phyloP scores from a whole-genome alignment of 1,140 invertebrate species.

The Cyclargus thomasi region DNA sequence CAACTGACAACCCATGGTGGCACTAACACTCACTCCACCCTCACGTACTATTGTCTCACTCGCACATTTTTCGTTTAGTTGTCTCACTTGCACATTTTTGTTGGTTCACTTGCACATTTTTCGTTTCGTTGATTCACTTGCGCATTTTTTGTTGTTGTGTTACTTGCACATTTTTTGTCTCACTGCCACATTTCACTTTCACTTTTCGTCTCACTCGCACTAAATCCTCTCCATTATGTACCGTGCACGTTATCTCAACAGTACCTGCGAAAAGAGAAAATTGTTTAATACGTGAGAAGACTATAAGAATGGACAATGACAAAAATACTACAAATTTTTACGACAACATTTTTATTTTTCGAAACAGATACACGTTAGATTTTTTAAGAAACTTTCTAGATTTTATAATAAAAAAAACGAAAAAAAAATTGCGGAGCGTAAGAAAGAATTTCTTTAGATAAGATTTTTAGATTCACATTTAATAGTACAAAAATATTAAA shows the following conservation, averaged over 20 bases:
- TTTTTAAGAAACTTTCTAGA: too few relatives aligned
- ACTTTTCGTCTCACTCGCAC: not conserved
- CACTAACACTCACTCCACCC: slow-evolving; percentile 8
- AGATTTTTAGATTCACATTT: too few relatives aligned
- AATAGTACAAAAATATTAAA: too few relatives aligned
- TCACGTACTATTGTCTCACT: not conserved
- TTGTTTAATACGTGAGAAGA: slow-evolving; percentile 26
- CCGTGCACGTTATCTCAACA: slow-evolving; percentile 31
- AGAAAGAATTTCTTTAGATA: too few relatives aligned
- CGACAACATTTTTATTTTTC: too few relatives aligned
- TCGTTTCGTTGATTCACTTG: not conserved
- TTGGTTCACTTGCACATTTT: not conserved
- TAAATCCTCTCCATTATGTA: slow-evolving; percentile 18
- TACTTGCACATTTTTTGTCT: slow-evolving; percentile 1
- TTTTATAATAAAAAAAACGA: too few relatives aligned
- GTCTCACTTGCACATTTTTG: not conserved
- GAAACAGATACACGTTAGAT: too few relatives aligned
- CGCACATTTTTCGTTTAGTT: not conserved
- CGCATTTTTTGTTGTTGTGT: not conserved
- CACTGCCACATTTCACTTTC: not conserved
- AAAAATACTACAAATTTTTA: not conserved
- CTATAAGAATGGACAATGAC: slow-evolving; percentile 15
- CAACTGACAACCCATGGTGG: slow-evolving; percentile 83
- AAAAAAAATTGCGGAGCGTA: too few relatives aligned
- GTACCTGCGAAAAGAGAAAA: slow-evolving; percentile 40